Percentiles rank a stretch among this genome's conserved stretches.
Conservation (phyloP, 35 echinoderm and acorn worm species). For the Ophiothrix spiculata region DNA sequence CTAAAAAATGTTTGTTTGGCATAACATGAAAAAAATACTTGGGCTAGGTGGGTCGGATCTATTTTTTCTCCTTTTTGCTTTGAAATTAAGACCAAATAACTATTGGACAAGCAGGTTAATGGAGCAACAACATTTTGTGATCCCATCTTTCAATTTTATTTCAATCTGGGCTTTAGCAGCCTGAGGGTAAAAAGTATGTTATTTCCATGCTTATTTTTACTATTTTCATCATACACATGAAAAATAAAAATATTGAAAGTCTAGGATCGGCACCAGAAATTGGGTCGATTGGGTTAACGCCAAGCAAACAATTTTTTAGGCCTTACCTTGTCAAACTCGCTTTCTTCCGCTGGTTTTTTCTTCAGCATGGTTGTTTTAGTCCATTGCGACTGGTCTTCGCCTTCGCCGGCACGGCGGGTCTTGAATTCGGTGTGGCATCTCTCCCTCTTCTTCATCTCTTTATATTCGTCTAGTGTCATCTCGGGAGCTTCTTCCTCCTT, state of each 20-base stretch:
- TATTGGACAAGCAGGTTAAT: too few species aligned
- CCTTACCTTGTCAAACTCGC: conserved; percentile 41
- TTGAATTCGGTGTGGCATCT: conserved; percentile 76
- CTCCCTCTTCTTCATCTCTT: conserved; percentile 54
- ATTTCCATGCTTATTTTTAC: too few species aligned
- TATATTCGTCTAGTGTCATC: conserved; percentile 99
- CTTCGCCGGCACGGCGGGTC: conserved; percentile 79
- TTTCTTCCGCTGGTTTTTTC: conserved; percentile 22
- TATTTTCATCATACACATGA: too few species aligned
- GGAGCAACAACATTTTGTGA: not conserved
- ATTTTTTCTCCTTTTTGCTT: too few species aligned
- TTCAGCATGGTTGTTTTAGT: conserved; percentile 71
- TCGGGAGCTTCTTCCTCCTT: conserved; percentile 68
- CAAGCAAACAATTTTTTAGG: not conserved
- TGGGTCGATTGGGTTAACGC: not conserved
- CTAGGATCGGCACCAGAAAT: not conserved
- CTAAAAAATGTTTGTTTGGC: too few species aligned
- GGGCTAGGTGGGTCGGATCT: too few species aligned
- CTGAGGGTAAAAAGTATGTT: not conserved
- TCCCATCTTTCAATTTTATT: not conserved
- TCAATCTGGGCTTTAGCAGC: not conserved
- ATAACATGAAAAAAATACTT: too few species aligned
- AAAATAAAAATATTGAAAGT: not conserved
- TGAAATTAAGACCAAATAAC: too few species aligned
- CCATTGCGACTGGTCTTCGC: conserved; percentile 87